A percentile compares a stretch with the other conserved stretches of the same genome.
Conservation (phyloP, 2,888 invertebrate species). For the Himalopsyche tibetana region DNA sequence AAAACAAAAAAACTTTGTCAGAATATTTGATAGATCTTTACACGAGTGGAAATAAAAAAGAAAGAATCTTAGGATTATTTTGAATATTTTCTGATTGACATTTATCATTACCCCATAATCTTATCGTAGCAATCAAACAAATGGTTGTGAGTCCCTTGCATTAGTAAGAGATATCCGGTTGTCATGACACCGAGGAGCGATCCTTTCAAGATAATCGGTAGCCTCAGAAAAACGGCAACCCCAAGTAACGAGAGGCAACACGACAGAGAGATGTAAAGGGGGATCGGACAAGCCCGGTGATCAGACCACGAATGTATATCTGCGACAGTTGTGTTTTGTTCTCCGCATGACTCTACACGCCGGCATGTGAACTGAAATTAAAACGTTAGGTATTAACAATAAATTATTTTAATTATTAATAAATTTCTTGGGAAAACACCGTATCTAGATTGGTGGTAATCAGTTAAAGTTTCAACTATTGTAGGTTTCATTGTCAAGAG, state of each 20-base stretch:
- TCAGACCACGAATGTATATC: slow-evolving; percentile 75
- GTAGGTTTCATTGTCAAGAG: too few species aligned
- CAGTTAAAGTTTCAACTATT: too few species aligned
- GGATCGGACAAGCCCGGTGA: slow-evolving; percentile 89
- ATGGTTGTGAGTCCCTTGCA: slow-evolving; percentile 87
- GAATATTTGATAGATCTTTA: too few species aligned
- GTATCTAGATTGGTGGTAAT: too few species aligned
- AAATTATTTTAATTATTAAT: too few species aligned
- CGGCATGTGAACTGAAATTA: slow-evolving; percentile 79
- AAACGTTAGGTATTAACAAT: too few species aligned
- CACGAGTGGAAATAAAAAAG: too few species aligned
- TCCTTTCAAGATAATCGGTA: slow-evolving; percentile 90
- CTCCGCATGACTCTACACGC: slow-evolving; percentile 66
- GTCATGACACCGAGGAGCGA: slow-evolving; percentile 87
- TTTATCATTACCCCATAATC: slow-evolving; percentile 80
- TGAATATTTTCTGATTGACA: slow-evolving; percentile 41
- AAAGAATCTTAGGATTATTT: not conserved
- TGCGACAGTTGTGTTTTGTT: slow-evolving; percentile 68
- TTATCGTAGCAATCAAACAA: slow-evolving; percentile 90
- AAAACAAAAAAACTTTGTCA: too few species aligned
- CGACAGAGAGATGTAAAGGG: slow-evolving; percentile 91
- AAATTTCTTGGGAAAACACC: too few species aligned
- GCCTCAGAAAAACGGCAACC: slow-evolving; percentile 88
- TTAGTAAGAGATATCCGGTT: slow-evolving; percentile 86
- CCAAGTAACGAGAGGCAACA: slow-evolving; percentile 90